A percentile compares a stretch with the other conserved stretches of the same genome.
Conservation (phyloP, 2,797 vertebrate species). For the Pampus argenteus region DNA sequence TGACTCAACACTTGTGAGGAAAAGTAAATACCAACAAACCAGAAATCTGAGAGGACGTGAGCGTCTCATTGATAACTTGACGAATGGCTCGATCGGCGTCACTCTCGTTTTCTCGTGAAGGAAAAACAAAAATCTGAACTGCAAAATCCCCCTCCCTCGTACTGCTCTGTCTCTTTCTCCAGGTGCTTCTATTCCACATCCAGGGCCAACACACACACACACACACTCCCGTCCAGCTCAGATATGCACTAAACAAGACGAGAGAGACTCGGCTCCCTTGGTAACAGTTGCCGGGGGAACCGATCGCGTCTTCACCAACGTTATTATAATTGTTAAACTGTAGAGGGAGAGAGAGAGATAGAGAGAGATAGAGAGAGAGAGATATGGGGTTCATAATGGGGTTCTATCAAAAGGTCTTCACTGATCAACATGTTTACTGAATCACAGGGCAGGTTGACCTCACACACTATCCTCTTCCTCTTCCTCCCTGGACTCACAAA, state of each 20-base stretch:
- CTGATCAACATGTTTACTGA: conserved; percentile 67
- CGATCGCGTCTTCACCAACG: conserved; percentile 37
- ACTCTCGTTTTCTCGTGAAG: conserved; percentile 64
- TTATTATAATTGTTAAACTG: conserved; percentile 41
- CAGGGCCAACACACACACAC: conserved; percentile 44
- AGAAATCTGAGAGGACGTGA: conserved; percentile 40
- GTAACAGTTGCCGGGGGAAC: conserved; percentile 72
- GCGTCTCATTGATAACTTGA: conserved; percentile 17
- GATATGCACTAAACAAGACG: conserved; percentile 53
- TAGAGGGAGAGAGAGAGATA: conserved; percentile 33
- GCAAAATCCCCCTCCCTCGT: conserved; percentile 45
- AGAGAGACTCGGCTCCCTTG: conserved; percentile 64
- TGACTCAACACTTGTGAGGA: conserved; percentile 56
- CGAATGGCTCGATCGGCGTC: conserved; percentile 4
- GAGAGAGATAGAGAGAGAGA: conserved; percentile 30
- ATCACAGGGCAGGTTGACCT: conserved; percentile 45
- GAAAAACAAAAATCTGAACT: conserved; percentile 17
- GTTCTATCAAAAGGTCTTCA: conserved; percentile 41
- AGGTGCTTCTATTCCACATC: conserved; percentile 28
- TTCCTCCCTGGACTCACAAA: conserved; percentile 31
- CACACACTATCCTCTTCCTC: conserved; percentile 31
- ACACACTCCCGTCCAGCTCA: conserved; percentile 12
- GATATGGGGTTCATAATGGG: conserved; percentile 34
- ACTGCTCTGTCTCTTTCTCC: conserved; percentile 4
- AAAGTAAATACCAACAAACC: conserved; percentile 46